A percentile compares a stretch with the other conserved stretches of the same genome.
Evolutionary conservation across 2,888 invertebrate species (phyloP).

Genomic region (Nymphalis urticae): DNA sequence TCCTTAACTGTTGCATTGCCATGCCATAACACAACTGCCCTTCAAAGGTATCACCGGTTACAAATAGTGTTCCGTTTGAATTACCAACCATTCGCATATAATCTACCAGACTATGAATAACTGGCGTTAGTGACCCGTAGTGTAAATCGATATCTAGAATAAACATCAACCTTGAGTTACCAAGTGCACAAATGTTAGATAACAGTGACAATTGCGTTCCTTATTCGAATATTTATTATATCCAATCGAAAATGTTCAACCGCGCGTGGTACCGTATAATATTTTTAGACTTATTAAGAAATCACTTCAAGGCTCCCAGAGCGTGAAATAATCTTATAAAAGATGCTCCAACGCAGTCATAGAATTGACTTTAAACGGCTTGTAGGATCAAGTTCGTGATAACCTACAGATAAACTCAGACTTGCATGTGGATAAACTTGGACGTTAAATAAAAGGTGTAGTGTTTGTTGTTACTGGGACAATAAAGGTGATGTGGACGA

Average conservation of each 20-base stretch:
- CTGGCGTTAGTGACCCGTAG: constrained; percentile 10
- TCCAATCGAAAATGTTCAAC: constrained; percentile 44
- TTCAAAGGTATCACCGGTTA: constrained; percentile 47
- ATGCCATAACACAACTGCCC: constrained; percentile 51
- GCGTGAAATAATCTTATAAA: constrained; percentile 41
- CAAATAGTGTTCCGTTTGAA: constrained; percentile 22
- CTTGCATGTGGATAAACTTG: constrained; percentile 29
- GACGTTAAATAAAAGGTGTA: constrained; percentile 32
- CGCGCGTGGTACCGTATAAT: constrained; percentile 44
- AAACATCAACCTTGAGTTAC: constrained; percentile 7
- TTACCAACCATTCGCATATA: constrained; percentile 15
- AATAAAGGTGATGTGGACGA: constrained; percentile 34
- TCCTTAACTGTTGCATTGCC: constrained; percentile 37
- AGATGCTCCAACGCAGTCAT: constrained; percentile 51
- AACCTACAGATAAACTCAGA: constrained; percentile 61
- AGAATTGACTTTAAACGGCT: constrained; percentile 46
- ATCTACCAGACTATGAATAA: constrained; percentile 15
- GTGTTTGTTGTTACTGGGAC: constrained; percentile 33
- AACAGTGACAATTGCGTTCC: constrained; percentile 3
- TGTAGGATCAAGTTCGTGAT: constrained; percentile 48
- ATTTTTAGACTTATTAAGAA: constrained; percentile 56
- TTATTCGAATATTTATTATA: not conserved
- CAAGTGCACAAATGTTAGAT: constrained; percentile 1
- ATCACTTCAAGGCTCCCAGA: constrained; percentile 56
- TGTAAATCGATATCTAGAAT: constrained; percentile 1